phyloP scores from a whole-genome alignment of 1,140 invertebrate species.

The Penaeus japonicus region DNA sequence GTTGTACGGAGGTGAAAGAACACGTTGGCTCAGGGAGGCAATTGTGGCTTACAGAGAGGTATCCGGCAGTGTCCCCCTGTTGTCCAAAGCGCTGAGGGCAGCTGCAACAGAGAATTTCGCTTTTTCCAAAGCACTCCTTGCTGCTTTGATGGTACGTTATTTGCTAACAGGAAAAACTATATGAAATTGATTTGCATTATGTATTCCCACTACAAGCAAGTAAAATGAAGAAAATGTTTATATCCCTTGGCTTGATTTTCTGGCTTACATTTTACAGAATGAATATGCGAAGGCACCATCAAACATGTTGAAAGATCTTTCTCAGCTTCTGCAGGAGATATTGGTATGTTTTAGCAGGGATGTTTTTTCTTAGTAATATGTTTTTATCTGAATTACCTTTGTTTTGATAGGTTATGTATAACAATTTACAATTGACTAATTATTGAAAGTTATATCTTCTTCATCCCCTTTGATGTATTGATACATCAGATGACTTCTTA shows the following conservation, averaged over 20 bases:
- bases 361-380: background rate
- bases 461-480: too few species aligned
- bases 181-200: too few species aligned
- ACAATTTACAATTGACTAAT: too few species aligned
- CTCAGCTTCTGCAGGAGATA: slow-evolving; percentile 46
- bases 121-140: slow-evolving; percentile 42
- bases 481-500: too few species aligned
- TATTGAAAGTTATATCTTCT: too few species aligned
- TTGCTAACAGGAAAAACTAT: background rate
- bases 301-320: slow-evolving; percentile 56
- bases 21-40: slow-evolving; percentile 54
- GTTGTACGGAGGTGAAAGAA: slow-evolving; percentile 33
- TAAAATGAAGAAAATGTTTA: background rate
- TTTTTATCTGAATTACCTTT: too few species aligned
- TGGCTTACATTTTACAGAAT: slow-evolving; percentile 30
- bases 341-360: slow-evolving; percentile 13
- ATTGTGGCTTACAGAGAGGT: slow-evolving; percentile 57
- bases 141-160: slow-evolving; percentile 51
- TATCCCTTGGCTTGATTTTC: background rate
- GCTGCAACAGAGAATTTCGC: slow-evolving; percentile 25
- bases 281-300: slow-evolving; percentile 56
- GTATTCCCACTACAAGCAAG: too few species aligned
- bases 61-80: slow-evolving; percentile 42
- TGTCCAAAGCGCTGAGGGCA: slow-evolving; percentile 45
- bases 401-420: too few species aligned